Conservation (phyloP, 2,113 vertebrate genomes). For the Glaucomys volans region DNA sequence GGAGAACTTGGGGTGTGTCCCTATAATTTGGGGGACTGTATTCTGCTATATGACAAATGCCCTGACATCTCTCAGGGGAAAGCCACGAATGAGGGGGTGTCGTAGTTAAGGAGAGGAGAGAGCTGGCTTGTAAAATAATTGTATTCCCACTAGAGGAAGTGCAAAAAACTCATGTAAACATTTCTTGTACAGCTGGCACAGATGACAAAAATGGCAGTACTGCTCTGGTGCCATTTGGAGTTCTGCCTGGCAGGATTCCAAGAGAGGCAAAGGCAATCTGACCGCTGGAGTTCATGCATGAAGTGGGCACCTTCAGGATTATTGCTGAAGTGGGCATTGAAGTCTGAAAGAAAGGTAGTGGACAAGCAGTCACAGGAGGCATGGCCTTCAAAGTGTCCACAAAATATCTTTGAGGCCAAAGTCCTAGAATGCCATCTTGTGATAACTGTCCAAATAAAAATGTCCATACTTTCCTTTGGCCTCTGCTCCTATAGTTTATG, state of each 20-base stretch:
- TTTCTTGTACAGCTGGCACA: not conserved
- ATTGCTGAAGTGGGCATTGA: not conserved
- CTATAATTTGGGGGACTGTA: not conserved
- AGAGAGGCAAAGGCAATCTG: not conserved
- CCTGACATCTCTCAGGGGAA: not conserved
- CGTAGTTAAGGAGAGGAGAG: not conserved
- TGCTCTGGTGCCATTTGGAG: not conserved
- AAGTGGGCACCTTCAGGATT: not conserved
- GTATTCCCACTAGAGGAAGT: not conserved
- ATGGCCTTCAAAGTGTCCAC: not conserved
- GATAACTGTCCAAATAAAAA: not conserved
- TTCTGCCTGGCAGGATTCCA: not conserved
- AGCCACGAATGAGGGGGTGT: not conserved
- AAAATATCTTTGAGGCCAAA: not conserved
- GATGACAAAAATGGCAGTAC: not conserved
- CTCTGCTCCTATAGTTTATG: not conserved
- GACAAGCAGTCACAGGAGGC: not conserved
- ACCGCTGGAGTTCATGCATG: not conserved
- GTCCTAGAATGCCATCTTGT: not conserved
- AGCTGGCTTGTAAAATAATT: not conserved
- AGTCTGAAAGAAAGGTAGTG: not conserved
- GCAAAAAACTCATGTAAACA: not conserved
- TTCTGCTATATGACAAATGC: not conserved
- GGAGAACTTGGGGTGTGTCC: not conserved
- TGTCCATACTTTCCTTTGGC: not conserved